A percentile compares a stretch with the other conserved stretches of the same genome.
These are phyloP conservation scores for Periplaneta americana DNA, from an alignment of 1,140 invertebrate species.

Conservation along the genomic window DNA sequence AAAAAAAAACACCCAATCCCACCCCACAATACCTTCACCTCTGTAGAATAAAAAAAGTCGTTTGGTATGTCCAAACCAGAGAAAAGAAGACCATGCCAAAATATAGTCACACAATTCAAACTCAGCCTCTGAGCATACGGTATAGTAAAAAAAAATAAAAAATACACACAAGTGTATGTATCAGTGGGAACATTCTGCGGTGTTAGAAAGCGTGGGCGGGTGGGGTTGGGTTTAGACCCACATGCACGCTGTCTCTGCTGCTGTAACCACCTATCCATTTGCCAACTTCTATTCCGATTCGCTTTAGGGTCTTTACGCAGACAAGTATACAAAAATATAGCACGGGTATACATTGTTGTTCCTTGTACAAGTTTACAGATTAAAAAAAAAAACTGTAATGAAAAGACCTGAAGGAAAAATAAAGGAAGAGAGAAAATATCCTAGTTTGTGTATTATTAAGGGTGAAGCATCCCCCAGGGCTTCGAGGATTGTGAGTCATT, in stretches of 20 bases:
- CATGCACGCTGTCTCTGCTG: not conserved
- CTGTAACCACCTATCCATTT: not conserved
- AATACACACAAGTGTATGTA: not conserved
- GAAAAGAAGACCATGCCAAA: not conserved
- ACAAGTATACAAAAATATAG: not conserved
- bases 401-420: not conserved
- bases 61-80: not conserved
- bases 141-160: not conserved
- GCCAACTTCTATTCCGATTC: not conserved
- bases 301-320: not conserved
- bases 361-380: not conserved
- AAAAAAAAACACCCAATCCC: not conserved
- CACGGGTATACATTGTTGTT: not conserved
- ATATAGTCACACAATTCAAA: not conserved
- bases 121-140: not conserved
- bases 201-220: not conserved
- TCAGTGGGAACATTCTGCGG: not conserved
- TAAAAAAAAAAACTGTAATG: not conserved
- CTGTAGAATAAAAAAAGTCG: not conserved
- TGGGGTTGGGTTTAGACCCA: not conserved
- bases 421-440: not conserved
- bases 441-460: not conserved
- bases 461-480: not conserved
- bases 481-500: not conserved
- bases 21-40: not conserved